Base-by-base conservation (phyloP, 2,888 invertebrate genomes). In the Cephus runcator region DNA sequence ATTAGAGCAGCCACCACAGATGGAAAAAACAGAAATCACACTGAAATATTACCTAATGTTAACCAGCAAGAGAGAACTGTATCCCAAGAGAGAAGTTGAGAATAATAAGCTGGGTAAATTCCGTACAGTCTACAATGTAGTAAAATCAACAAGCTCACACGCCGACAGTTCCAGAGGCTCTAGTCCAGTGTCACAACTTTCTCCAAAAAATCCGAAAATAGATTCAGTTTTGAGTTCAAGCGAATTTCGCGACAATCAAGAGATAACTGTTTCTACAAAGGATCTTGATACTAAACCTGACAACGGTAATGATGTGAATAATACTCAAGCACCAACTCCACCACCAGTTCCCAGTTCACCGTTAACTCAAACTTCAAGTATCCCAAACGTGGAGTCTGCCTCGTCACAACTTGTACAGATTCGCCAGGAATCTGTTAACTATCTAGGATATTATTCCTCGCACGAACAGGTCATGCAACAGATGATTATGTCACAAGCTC, bases 381-480 rank as follows among this genome's bases (percentile, higher is more conserved):
- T 87, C 3, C 76, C 81, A 4, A 83, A 84, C 9, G 74, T 84
- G 9, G 79, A 85, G 1, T 79, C 85, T 11, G 80, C 85, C 1
- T 85, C 90, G 0, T 84, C 88, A 0, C 88, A 90, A 76, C 79
- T 89, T 1, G 84, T 87, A 6, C 91, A 91, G 69, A 91, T 92
- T 82, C 93, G 93, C 79, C 93, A 93, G 84, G 95, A 95, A 87
- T 93, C 93, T 12, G 94, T 95, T 23, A 94, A 95, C 90, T 95
- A 95, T 90, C 91, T 95, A 74, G 95, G 95, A 11, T 95, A 95
- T 85, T 95, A 94, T 88, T 95, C 95, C 1, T 94, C 94, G 0
- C 95, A 95, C 84, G 95, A 95, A 84, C 94, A 94, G 86, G 87
- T 93, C 15, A 94, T 95, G 94, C 94, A 94, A 82, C 93, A 93